A percentile compares a stretch with the other conserved stretches of the same genome.
Conservation (phyloP, 1,140 invertebrate genomes). For the Luehdorfia chinensis region DNA sequence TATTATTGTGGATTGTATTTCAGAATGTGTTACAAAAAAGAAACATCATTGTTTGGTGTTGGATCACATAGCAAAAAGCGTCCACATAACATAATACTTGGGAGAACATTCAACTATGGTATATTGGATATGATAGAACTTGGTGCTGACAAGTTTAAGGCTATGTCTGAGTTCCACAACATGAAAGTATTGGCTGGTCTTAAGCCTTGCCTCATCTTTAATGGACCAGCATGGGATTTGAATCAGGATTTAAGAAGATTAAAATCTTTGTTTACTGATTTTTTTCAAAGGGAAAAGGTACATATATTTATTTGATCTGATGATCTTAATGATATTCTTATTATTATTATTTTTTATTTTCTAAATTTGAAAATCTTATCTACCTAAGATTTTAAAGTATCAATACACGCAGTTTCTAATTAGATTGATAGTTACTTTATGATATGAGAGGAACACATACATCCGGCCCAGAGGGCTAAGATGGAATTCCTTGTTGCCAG, state of each 20-base stretch:
- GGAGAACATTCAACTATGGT: slow-evolving; percentile 92
- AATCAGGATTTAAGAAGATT: slow-evolving; percentile 88
- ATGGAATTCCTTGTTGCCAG: too few species aligned
- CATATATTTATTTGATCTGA: slow-evolving; percentile 13
- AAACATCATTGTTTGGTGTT: slow-evolving; percentile 93
- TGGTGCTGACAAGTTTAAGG: slow-evolving; percentile 89
- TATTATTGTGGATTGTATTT: too few species aligned
- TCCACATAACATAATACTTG: slow-evolving; percentile 94
- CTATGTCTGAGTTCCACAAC: slow-evolving; percentile 87
- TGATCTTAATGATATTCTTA: too few species aligned
- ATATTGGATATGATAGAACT: slow-evolving; percentile 98
- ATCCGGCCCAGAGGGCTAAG: too few species aligned
- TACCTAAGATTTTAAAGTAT: too few species aligned
- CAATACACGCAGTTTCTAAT: too few species aligned
- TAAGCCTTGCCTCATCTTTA: slow-evolving; percentile 96
- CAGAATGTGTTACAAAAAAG: slow-evolving; percentile 89
- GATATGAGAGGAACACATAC: too few species aligned
- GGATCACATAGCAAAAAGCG: slow-evolving; percentile 96
- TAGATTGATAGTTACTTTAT: too few species aligned
- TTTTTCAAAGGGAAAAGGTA: slow-evolving; percentile 92
- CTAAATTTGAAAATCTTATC: too few species aligned
- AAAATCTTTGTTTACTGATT: slow-evolving; percentile 94
- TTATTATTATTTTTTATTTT: too few species aligned
- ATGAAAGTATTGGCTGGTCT: slow-evolving; percentile 88
- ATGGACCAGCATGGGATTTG: slow-evolving; percentile 94